Conservation (phyloP, 2,888 invertebrate genomes). For the Pheosia tremula region DNA sequence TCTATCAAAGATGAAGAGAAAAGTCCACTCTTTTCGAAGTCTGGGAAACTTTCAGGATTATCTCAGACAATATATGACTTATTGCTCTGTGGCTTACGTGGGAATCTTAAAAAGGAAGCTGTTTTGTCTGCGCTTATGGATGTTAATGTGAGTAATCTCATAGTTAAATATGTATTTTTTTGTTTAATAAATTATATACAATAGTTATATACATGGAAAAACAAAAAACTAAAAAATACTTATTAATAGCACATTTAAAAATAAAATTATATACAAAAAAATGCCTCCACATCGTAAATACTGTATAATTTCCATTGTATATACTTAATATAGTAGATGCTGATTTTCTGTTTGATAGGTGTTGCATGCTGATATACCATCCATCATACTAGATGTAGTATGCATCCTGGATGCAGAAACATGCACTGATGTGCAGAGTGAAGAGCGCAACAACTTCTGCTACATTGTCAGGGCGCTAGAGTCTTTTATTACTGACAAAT, state of each 20-base stretch:
- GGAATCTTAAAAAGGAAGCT: constrained; percentile 91
- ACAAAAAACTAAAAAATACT: no score
- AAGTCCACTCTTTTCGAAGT: constrained; percentile 86
- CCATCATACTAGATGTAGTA: constrained; percentile 93
- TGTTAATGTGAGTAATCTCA: constrained; percentile 86
- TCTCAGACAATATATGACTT: constrained; percentile 92
- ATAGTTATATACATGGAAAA: no score
- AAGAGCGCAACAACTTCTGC: constrained; percentile 90
- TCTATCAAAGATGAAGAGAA: constrained; percentile 86
- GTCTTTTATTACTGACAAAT: constrained; percentile 92
- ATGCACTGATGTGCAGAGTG: constrained; percentile 87
- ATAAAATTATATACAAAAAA: no score
- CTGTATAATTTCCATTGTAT: neutral
- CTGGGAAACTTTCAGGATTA: constrained; percentile 86
- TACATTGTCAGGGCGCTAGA: constrained; percentile 91
- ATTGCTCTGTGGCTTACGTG: constrained; percentile 90
- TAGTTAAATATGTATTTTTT: neutral
- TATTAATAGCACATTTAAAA: no score
- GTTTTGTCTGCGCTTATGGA: constrained; percentile 90
- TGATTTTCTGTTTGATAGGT: constrained; percentile 77
- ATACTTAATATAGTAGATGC: neutral
- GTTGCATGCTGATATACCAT: constrained; percentile 91
- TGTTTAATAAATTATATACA: no score
- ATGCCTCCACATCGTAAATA: no score
- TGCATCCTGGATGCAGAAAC: constrained; percentile 94